phyloP scores from a whole-genome alignment of 92 coral and sea anemone species.

The Meandrina meandrites region DNA sequence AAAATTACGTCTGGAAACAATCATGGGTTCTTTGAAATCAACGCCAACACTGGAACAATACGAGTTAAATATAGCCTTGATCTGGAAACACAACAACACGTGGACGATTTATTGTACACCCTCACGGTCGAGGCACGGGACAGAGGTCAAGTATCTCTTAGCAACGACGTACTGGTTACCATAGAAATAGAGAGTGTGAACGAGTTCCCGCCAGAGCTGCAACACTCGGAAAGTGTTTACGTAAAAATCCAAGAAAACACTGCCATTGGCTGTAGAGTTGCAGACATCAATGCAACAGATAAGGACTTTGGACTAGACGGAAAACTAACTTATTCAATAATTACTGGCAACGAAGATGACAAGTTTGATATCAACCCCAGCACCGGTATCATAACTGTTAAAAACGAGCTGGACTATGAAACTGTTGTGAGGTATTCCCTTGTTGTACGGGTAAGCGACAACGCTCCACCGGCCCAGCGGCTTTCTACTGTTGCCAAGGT shows the following conservation, averaged over 20 bases:
- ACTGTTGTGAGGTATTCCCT: conserved; percentile 65
- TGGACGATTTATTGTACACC: conserved; percentile 71
- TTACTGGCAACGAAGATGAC: conserved; percentile 60
- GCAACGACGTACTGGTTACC: conserved; percentile 61
- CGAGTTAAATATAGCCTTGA: conserved; percentile 67
- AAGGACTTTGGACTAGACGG: conserved; percentile 85
- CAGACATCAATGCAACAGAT: conserved; percentile 71
- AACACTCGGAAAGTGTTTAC: conserved; percentile 47
- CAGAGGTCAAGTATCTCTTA: conserved; percentile 72
- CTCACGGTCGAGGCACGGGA: conserved; percentile 72
- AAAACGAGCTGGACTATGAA: conserved; percentile 64
- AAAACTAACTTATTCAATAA: conserved; percentile 53
- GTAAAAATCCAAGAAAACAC: conserved; percentile 51
- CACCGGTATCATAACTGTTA: conserved; percentile 67
- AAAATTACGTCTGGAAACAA: conserved; percentile 71
- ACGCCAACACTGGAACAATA: conserved; percentile 64
- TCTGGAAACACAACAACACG: conserved; percentile 81
- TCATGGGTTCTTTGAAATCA: conserved; percentile 66
- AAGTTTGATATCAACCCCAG: conserved; percentile 64
- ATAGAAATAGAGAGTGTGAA: conserved; percentile 79
- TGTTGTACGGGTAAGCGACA: conserved; percentile 55
- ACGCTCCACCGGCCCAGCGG: conserved; percentile 48
- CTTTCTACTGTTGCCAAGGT: conserved; percentile 59
- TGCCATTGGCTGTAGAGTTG: conserved; percentile 41
- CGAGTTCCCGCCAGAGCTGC: conserved; percentile 76